Conservation (phyloP, 2,797 vertebrate genomes). For the Hippocampus kuda region DNA sequence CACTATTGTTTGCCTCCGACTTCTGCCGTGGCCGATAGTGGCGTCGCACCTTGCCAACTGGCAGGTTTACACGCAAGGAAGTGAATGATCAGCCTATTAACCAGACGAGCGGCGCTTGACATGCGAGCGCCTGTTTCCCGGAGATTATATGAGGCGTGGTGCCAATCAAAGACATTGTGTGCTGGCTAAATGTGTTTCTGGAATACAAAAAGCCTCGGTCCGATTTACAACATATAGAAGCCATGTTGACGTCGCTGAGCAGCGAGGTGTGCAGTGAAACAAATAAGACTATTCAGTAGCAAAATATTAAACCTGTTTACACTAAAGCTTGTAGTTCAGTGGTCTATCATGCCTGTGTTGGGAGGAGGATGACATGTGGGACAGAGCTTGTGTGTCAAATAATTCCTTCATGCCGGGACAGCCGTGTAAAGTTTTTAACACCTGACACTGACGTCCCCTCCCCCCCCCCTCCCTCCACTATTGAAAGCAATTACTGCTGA, state of each 20-base stretch:
- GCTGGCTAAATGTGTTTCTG: background rate
- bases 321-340: background rate
- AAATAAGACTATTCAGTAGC: background rate
- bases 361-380: background rate
- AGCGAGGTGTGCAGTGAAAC: background rate
- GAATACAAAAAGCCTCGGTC: background rate
- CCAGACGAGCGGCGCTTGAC: conserved; percentile 10
- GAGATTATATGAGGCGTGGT: background rate
- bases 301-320: background rate
- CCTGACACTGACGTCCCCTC: background rate
- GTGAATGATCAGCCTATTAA: conserved; percentile 24
- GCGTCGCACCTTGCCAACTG: conserved; percentile 11
- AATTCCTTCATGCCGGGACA: background rate
- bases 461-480: background rate
- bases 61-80: conserved; percentile 18
- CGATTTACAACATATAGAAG: no score
- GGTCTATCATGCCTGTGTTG: no score
- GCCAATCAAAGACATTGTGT: background rate
- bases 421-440: background rate
- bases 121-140: background rate
- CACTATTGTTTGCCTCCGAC: conserved; percentile 26
- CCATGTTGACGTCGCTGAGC: background rate
- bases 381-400: background rate
- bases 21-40: conserved; percentile 25
- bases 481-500: background rate